Conservation (phyloP, 37 sponge, comb jelly and placozoan genomes). For the Axinella damicornis region DNA sequence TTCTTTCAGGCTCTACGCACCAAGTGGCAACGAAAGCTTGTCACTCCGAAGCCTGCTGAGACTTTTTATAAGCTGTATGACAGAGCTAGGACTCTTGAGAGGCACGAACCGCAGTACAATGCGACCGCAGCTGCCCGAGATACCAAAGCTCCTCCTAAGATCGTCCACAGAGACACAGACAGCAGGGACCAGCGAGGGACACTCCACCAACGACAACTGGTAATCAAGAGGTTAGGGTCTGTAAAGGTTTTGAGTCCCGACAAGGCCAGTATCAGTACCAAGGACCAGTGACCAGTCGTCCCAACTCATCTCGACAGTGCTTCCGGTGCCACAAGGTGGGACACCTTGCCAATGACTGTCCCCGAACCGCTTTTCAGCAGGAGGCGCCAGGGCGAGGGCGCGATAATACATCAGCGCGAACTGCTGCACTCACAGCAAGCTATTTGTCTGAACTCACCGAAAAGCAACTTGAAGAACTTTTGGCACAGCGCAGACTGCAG, state of each 20-base stretch:
- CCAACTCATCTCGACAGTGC: too few species aligned
- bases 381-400: too few species aligned
- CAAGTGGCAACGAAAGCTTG: slow-evolving; percentile 34
- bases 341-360: too few species aligned
- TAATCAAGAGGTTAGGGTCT: too few species aligned
- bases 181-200: background rate
- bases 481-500: background rate
- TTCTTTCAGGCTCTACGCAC: slow-evolving; percentile 8
- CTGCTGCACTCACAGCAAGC: background rate
- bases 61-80: slow-evolving; percentile 7
- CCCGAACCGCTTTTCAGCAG: too few species aligned
- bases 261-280: too few species aligned
- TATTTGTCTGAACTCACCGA: background rate
- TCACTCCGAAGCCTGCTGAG: slow-evolving; percentile 1
- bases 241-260: too few species aligned
- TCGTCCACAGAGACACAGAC: background rate
- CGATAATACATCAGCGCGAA: background rate
- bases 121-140: background rate
- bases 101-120: slow-evolving; percentile 3
- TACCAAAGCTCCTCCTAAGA: background rate
- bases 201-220: too few species aligned
- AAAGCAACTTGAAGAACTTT: background rate
- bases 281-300: too few species aligned
- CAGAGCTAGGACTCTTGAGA: slow-evolving; percentile 10
- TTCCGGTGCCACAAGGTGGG: too few species aligned